Conservation (phyloP, 1,140 invertebrate species). For the Euglossa dilemma region DNA sequence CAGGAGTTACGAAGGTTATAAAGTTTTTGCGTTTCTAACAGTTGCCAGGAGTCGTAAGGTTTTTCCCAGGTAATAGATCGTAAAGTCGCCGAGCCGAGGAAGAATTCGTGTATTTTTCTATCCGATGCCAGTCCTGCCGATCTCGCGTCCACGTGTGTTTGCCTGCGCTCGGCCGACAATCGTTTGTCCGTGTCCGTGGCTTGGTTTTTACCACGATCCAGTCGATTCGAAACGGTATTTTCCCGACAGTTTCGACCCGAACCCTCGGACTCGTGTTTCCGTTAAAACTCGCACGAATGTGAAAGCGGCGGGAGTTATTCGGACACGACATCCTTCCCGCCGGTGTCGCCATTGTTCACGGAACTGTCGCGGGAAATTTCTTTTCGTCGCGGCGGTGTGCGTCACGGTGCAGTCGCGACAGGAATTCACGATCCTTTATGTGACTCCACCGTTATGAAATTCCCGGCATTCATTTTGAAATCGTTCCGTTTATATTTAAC, state of each 20-base stretch:
- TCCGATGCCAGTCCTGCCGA: too few species aligned
- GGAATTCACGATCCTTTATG: constrained; percentile 34
- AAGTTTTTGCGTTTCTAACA: neutral
- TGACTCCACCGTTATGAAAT: constrained; percentile 5
- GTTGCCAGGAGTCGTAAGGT: neutral
- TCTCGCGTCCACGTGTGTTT: too few species aligned
- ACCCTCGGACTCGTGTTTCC: neutral
- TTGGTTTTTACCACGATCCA: neutral
- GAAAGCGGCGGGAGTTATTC: constrained; percentile 40
- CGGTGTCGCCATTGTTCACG: constrained; percentile 31
- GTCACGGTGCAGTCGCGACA: constrained; percentile 33
- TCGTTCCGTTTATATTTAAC: neutral
- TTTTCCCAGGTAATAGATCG: neutral
- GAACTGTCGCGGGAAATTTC: constrained; percentile 49
- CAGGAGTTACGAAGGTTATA: too few species aligned
- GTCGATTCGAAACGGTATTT: neutral
- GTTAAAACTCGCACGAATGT: constrained; percentile 26
- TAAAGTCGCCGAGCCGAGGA: neutral
- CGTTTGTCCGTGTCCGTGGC: neutral
- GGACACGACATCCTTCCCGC: constrained; percentile 43
- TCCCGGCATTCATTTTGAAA: constrained; percentile 18
- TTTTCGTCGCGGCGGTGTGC: constrained; percentile 19
- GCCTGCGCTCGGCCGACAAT: too few species aligned
- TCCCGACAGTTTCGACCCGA: neutral
- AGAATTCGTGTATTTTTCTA: neutral